phyloP scores from a whole-genome alignment of 2,113 vertebrate species.

The Spilogale gracilis region DNA sequence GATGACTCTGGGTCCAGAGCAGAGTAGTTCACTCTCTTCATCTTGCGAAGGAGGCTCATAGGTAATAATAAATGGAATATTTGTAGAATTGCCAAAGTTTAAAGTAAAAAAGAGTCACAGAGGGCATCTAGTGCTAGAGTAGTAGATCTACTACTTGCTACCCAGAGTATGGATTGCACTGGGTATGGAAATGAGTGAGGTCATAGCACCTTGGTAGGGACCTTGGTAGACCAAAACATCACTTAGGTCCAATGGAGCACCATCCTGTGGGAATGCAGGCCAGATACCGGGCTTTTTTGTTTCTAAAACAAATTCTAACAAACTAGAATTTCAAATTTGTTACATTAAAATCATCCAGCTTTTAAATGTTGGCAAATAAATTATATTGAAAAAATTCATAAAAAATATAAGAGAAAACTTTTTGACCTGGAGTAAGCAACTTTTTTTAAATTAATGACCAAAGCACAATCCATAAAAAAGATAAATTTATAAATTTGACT shows the following conservation, averaged over 20 bases:
- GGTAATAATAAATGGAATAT: neutral
- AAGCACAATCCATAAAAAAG: neutral
- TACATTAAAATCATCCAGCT: neutral
- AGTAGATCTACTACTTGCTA: neutral
- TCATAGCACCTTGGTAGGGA: neutral
- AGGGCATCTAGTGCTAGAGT: neutral
- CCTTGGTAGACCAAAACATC: neutral
- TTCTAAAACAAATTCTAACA: neutral
- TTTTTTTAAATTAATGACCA: neutral
- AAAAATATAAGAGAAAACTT: neutral
- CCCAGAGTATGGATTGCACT: neutral
- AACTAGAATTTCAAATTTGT: neutral
- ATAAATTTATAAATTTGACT: neutral
- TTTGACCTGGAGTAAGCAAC: neutral
- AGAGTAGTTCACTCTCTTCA: neutral
- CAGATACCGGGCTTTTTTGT: neutral
- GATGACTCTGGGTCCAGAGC: neutral
- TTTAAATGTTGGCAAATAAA: conserved; percentile 1
- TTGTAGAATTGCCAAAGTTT: neutral
- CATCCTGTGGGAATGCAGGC: neutral
- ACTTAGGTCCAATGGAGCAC: neutral
- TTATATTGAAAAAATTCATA: neutral
- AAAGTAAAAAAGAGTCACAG: neutral
- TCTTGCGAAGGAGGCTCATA: neutral
- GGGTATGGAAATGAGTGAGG: neutral